phyloP scores from a whole-genome alignment of 2,888 invertebrate species.

The Rhyacophila evoluta region DNA sequence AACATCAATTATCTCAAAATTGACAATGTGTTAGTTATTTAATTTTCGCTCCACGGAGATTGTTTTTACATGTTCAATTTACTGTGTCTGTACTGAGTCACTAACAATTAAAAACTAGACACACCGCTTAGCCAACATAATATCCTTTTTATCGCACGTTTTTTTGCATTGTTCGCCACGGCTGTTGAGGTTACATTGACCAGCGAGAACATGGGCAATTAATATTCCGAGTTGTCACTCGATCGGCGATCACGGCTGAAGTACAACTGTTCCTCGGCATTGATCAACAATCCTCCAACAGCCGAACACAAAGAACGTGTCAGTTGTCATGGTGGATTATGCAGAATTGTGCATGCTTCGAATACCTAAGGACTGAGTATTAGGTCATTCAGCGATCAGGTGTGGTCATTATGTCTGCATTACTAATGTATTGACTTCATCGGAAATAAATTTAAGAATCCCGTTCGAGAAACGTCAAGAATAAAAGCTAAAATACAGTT shows the following conservation, averaged over 20 bases:
- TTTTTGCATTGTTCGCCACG: not conserved
- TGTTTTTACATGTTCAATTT: too few species aligned
- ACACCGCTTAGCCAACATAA: not conserved
- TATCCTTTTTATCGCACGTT: not conserved
- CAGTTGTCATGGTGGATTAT: conserved; percentile 17
- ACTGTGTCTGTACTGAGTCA: not conserved
- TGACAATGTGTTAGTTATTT: too few species aligned
- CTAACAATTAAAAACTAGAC: not conserved
- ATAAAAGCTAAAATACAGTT: not conserved
- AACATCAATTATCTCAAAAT: too few species aligned
- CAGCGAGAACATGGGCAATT: not conserved
- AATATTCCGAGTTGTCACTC: not conserved
- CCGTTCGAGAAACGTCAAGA: not conserved
- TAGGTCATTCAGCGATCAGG: conserved; percentile 4
- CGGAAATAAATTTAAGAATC: not conserved
- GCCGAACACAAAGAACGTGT: not conserved
- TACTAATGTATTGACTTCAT: not conserved
- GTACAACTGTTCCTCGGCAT: not conserved
- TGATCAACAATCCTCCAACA: not conserved
- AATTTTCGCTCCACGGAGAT: too few species aligned
- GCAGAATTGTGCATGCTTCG: conserved; percentile 17
- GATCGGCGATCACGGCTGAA: not conserved
- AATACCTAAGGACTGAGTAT: not conserved
- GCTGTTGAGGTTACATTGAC: not conserved
- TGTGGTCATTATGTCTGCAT: conserved; percentile 4